Evolutionary conservation across 35 echinoderm and acorn worm genomes (phyloP).

Genomic region (Anneissia japonica): DNA sequence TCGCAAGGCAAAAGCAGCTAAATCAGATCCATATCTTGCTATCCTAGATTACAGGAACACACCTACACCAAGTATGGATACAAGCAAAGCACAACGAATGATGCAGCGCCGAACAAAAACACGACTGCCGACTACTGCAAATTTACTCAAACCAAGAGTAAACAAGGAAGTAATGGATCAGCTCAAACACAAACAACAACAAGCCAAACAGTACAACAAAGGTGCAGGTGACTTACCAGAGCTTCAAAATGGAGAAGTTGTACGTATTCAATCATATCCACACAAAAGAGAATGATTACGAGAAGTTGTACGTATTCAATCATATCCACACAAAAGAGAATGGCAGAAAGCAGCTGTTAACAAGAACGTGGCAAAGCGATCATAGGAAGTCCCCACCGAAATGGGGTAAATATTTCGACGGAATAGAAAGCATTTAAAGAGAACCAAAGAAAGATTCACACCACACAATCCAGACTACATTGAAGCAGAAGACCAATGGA

Average conservation of each 20-base stretch:
- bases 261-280: constrained; percentile 23
- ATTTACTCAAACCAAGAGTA: constrained; percentile 21
- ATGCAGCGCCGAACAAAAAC: constrained; percentile 52
- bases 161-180: neutral
- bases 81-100: constrained; percentile 36
- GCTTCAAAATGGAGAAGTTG: constrained; percentile 24
- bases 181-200: constrained; percentile 13
- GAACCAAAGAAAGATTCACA: too few species aligned
- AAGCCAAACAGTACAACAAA: constrained; percentile 32
- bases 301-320: too few species aligned
- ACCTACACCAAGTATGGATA: constrained; percentile 33
- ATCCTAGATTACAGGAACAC: constrained; percentile 64
- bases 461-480: too few species aligned
- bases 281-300: too few species aligned
- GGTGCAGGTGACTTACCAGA: constrained; percentile 7
- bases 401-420: neutral
- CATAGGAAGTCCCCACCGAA: neutral
- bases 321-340: too few species aligned
- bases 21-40: constrained; percentile 45
- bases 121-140: constrained; percentile 28
- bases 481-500: too few species aligned
- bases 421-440: constrained; percentile 13
- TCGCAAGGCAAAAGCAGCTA: constrained; percentile 19
- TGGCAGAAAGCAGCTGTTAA: too few species aligned
- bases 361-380: too few species aligned